phyloP scores from a whole-genome alignment of 2,113 vertebrate genomes.

The Poeciliopsis occidentalis region DNA sequence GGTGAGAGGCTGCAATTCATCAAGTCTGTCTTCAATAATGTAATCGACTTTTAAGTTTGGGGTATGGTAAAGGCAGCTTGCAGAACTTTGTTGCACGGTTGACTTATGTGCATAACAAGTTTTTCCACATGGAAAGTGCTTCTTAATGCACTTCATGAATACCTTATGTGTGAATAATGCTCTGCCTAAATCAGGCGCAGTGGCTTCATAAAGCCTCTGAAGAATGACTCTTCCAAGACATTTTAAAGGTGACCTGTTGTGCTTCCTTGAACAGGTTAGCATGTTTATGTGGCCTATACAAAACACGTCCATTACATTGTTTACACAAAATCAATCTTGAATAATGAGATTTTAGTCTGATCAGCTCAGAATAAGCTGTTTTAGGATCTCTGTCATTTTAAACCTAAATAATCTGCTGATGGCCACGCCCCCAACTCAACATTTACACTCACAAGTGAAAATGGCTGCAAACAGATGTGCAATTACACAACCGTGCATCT shows the following conservation, averaged over 20 bases:
- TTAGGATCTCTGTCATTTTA: too few relatives aligned
- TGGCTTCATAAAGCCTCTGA: constrained; percentile 37
- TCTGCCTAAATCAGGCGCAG: constrained; percentile 26
- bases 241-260: neutral
- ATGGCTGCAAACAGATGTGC: too few relatives aligned
- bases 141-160: constrained; percentile 64
- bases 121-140: constrained; percentile 67
- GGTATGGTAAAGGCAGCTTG: constrained; percentile 62
- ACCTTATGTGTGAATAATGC: constrained; percentile 52
- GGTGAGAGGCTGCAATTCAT: constrained; percentile 59
- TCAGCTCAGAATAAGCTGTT: too few relatives aligned
- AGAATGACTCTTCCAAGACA: constrained; percentile 39
- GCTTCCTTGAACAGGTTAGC: too few relatives aligned
- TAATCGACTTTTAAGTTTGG: constrained; percentile 64
- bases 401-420: too few relatives aligned
- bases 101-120: constrained; percentile 72
- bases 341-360: too few relatives aligned
- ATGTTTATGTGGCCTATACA: too few relatives aligned
- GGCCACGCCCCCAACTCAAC: too few relatives aligned
- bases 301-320: too few relatives aligned
- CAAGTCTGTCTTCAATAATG: constrained; percentile 75
- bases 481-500: too few relatives aligned
- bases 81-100: constrained; percentile 55
- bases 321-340: too few relatives aligned
- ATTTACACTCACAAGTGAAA: too few relatives aligned